Evolutionary conservation across 1,140 invertebrate species (phyloP).

Genomic region (Magallana ariakensis): DNA sequence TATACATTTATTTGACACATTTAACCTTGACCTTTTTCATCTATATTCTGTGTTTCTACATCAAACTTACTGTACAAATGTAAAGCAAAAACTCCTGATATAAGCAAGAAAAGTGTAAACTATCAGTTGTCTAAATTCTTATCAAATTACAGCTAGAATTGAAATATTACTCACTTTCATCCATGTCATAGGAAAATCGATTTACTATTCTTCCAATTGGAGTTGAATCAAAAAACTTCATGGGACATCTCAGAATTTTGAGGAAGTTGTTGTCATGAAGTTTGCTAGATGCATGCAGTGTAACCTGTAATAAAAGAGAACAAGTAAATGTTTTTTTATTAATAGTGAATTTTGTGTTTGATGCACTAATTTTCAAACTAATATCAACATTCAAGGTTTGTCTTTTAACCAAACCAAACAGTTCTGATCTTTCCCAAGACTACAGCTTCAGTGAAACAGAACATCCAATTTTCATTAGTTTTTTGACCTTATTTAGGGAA

Average conservation of each 20-base stretch:
- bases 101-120: no score
- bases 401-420: background rate
- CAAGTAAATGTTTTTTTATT: background rate
- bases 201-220: conserved; percentile 84
- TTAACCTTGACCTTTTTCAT: no score
- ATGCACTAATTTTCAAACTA: background rate
- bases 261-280: conserved; percentile 82
- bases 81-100: no score
- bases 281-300: conserved; percentile 83
- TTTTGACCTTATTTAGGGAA: no score
- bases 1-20: no score
- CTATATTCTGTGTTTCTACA: no score
- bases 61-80: no score
- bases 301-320: conserved; percentile 77
- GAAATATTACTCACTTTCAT: conserved; percentile 76
- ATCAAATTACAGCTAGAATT: no score
- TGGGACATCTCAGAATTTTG: conserved; percentile 82
- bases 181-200: conserved; percentile 83
- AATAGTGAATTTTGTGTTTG: background rate
- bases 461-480: no score
- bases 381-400: background rate
- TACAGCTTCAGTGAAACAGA: no score
- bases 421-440: no score
- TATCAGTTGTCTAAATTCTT: no score
- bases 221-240: conserved; percentile 85